Conservation (phyloP, 2,797 vertebrate genomes). For the Fringilla coelebs region DNA sequence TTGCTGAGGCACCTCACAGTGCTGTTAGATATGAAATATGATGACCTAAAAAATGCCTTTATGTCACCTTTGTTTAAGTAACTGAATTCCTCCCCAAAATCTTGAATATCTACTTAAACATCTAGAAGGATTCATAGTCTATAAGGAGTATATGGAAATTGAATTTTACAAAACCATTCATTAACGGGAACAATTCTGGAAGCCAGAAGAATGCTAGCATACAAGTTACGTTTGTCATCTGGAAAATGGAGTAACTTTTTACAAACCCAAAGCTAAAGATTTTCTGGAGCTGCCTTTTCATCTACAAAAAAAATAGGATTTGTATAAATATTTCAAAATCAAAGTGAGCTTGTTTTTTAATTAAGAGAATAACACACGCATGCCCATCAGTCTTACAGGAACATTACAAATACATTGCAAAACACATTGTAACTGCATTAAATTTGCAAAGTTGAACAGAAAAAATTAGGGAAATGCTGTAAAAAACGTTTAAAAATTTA, state of each 20-base stretch:
- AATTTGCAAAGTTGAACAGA: not conserved
- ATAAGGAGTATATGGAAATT: not conserved
- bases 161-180: not conserved
- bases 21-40: not conserved
- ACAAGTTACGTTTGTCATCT: not conserved
- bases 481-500: not conserved
- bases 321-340: not conserved
- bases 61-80: not conserved
- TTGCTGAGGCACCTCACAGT: not conserved
- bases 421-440: not conserved
- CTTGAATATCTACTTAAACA: not conserved
- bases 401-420: no score
- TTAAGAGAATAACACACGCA: not conserved
- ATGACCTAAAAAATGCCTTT: not conserved
- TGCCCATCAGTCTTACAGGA: not conserved
- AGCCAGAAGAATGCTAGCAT: not conserved
- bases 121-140: not conserved
- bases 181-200: not conserved
- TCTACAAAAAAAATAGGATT: not conserved
- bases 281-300: not conserved
- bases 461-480: not conserved
- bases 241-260: not conserved
- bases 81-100: not conserved
- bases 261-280: not conserved
- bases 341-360: not conserved